A percentile compares a stretch with the other conserved stretches of the same genome.
Evolutionary conservation across 2,888 invertebrate species (phyloP).

Genomic region (Phytoseiulus persimilis): DNA sequence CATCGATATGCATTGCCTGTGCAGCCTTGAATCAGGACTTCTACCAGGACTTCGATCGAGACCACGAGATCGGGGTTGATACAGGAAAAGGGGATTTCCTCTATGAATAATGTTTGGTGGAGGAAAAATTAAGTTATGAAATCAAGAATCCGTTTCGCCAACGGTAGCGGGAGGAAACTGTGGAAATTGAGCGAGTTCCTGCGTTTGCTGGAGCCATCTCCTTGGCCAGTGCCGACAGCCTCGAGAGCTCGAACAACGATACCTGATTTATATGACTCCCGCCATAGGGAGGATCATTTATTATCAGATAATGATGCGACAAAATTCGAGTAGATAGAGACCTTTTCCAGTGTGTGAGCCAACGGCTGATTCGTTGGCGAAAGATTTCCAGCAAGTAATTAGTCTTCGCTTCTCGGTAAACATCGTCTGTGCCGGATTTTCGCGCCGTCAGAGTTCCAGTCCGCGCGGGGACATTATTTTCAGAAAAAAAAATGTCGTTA

Average conservation of each 20-base stretch:
- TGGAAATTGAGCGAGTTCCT: background rate
- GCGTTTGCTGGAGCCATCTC: background rate
- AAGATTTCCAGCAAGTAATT: background rate
- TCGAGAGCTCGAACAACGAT: background rate
- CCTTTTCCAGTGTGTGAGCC: background rate
- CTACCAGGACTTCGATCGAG: no score
- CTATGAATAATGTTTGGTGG: no score
- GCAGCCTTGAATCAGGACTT: no score
- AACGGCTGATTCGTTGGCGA: background rate
- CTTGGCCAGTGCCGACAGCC: background rate
- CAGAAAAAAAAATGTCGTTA: background rate
- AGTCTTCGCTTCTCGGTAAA: background rate
- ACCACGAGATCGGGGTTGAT: no score
- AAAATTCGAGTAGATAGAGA: background rate
- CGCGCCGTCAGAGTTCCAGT: no score
- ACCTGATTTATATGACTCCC: background rate
- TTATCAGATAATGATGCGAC: conserved; percentile 5
- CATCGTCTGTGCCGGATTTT: background rate
- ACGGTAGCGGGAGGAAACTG: background rate
- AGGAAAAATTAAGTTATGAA: no score
- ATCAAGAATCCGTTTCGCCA: no score
- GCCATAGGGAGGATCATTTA: background rate
- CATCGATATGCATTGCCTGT: no score
- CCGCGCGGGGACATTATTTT: background rate
- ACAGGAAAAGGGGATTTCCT: no score